Conservation (phyloP, 2,888 invertebrate genomes). For the Leucozona laternaria region DNA sequence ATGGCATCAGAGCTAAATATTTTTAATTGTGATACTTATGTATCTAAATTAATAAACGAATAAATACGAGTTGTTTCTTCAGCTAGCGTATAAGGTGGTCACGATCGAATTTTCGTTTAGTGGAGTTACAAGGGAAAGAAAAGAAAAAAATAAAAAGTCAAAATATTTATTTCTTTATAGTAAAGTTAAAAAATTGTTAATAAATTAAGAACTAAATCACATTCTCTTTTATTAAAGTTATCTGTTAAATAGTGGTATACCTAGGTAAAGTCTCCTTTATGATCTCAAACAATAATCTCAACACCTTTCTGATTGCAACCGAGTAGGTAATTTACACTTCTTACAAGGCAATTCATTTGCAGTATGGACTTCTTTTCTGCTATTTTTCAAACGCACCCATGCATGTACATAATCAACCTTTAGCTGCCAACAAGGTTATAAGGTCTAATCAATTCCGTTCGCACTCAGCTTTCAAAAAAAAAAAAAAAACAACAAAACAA, state of each 20-base stretch:
- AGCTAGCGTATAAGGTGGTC: too few species aligned
- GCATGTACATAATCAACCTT: conserved; percentile 52
- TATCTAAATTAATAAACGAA: too few species aligned
- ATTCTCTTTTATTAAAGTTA: neutral
- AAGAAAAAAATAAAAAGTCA: too few species aligned
- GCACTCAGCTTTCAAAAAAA: conserved; percentile 32
- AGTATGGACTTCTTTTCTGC: conserved; percentile 15
- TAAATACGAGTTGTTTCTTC: too few species aligned
- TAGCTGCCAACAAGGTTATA: conserved; percentile 61
- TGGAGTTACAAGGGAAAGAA: too few species aligned
- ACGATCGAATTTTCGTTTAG: too few species aligned
- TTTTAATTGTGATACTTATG: too few species aligned
- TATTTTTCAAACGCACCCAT: conserved; percentile 40
- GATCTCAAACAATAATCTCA: neutral
- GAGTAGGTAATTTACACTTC: conserved; percentile 40
- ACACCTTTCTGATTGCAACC: conserved; percentile 48
- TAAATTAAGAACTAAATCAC: too few species aligned
- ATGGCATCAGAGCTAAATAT: too few species aligned
- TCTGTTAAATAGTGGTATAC: too few species aligned
- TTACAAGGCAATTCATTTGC: conserved; percentile 52
- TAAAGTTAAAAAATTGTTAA: too few species aligned
- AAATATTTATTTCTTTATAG: too few species aligned
- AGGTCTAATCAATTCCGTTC: conserved; percentile 71
- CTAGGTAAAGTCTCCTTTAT: neutral
- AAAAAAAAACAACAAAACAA: conserved; percentile 36